Percentiles rank a stretch among this genome's conserved stretches.
Evolutionary conservation across 2,113 vertebrate genomes (phyloP).

Genomic region (Etia nguti): DNA sequence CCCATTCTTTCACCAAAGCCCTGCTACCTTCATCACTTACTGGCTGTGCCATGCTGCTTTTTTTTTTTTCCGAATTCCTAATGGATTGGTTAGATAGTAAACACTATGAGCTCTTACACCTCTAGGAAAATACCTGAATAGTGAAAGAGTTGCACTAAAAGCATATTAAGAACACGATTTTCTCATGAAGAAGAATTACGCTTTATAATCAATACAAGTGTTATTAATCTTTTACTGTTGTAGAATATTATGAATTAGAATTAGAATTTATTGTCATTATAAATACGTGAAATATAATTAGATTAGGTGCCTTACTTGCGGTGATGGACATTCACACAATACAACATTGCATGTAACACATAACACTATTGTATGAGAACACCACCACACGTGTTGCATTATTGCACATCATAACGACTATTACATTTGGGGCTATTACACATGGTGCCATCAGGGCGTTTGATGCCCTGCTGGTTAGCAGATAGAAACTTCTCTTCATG

Average conservation of each 20-base stretch:
- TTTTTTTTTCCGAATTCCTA: not conserved
- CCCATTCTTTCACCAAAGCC: constrained; percentile 41
- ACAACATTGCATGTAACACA: not conserved
- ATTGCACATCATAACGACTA: not conserved
- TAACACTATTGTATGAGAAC: not conserved
- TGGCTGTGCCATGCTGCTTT: not conserved
- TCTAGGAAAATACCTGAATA: not conserved
- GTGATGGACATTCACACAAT: not conserved
- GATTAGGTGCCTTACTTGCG: not conserved
- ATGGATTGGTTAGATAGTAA: not conserved
- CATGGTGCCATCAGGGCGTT: not conserved
- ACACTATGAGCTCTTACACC: not conserved
- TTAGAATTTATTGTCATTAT: not conserved
- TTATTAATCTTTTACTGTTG: not conserved
- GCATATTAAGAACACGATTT: not conserved
- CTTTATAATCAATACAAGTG: not conserved
- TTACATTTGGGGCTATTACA: not conserved
- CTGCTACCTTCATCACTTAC: not conserved
- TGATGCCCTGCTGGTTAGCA: not conserved
- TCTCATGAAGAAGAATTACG: not conserved
- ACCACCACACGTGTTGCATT: not conserved
- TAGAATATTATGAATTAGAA: not conserved
- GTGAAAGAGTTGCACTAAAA: not conserved
- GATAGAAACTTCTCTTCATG: not conserved
- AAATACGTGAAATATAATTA: not conserved